Evolutionary conservation across 2,888 invertebrate genomes (phyloP), one percentile per base, ranked within the genome.

Genomic region (Sinopyrophorus schimmeli): DNA sequence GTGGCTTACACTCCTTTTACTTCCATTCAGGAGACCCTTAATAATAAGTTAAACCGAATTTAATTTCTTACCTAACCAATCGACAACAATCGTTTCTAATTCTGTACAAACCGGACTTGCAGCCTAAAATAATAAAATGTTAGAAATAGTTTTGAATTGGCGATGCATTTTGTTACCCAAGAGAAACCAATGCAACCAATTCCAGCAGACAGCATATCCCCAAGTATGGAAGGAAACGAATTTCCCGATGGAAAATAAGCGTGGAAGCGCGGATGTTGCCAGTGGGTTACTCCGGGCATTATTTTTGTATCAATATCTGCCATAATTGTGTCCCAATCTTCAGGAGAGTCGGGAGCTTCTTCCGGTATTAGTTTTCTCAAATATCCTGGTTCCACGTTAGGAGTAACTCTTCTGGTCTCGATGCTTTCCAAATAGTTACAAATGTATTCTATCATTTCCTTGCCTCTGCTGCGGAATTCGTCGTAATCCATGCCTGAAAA

Each of bases 231-330:
- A 1, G 98, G 97, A 73, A 86, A 99, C 0, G 90, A 93, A 75
- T 97, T 97, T n/a, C 97, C 98, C 7, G 97, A 86, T 2, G 99
- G 98, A 71, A 99, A 99, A 73, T 99, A 99, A 0, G 98, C 99
- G 73, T 98, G 97, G 75, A 99, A 99, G 49, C 92, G 80, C 0
- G 97, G 98, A 78, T 98, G 97, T 71, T 97, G 97, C 98, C 98
- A 98, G 73, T 98, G 94, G 1, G 97, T 97, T 35, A 93, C 89
- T 23, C 93, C 93, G 0, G 92, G 91, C 91, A 94, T 92, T 65
- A 93, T 93, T 75, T 91, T 91, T 49, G 81, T 80, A 69, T 94
- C 92, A 21, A 94, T 87, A 66, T 96, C 95, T 6, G 74, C 77
- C 88, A 96, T 92, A 54, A 96, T 92, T 40, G 80, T 77, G 38